Conservation (phyloP, 2,888 invertebrate species). For the Carpatolechia fugitivella region DNA sequence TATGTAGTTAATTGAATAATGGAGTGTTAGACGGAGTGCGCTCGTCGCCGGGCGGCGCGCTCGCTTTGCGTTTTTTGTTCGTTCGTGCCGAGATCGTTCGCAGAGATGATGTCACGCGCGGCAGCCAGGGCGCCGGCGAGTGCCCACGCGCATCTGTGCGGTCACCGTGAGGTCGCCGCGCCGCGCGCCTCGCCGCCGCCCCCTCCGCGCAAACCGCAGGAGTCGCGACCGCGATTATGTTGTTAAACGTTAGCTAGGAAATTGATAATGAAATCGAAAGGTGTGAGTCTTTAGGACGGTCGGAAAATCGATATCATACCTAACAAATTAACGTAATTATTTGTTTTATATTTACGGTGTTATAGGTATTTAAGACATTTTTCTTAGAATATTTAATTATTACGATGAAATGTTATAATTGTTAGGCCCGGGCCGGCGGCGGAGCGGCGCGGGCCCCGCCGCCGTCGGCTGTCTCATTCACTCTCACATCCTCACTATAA, state of each 20-base stretch:
- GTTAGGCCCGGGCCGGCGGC: slow-evolving; percentile 70
- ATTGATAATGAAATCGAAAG: slow-evolving; percentile 78
- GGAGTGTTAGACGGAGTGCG: slow-evolving; percentile 72
- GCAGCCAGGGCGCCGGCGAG: slow-evolving; percentile 22
- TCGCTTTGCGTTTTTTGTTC: slow-evolving; percentile 70
- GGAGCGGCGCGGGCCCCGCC: slow-evolving; percentile 38
- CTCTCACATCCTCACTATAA: slow-evolving; percentile 77
- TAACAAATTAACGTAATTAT: slow-evolving; percentile 79
- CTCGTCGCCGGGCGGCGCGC: slow-evolving; percentile 61
- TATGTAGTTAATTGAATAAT: slow-evolving; percentile 79
- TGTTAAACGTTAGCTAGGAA: slow-evolving; percentile 80
- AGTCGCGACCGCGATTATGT: slow-evolving; percentile 73
- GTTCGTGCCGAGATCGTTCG: slow-evolving; percentile 69
- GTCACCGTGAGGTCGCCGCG: slow-evolving; percentile 24
- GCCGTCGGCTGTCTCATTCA: slow-evolving; percentile 70
- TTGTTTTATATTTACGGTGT: slow-evolving; percentile 80
- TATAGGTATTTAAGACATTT: slow-evolving; percentile 79
- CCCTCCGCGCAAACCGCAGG: slow-evolving; percentile 46
- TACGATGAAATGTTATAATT: slow-evolving; percentile 75
- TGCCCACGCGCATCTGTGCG: slow-evolving; percentile 22
- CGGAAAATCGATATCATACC: slow-evolving; percentile 78
- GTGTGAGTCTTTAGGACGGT: slow-evolving; percentile 77
- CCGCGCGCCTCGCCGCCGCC: slow-evolving; percentile 20
- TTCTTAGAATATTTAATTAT: slow-evolving; percentile 79
- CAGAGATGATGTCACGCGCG: slow-evolving; percentile 48